Percentiles rank a stretch among this genome's conserved stretches.
Evolutionary conservation across 1,140 invertebrate genomes (phyloP).

Genomic region (Drosophila yakuba): DNA sequence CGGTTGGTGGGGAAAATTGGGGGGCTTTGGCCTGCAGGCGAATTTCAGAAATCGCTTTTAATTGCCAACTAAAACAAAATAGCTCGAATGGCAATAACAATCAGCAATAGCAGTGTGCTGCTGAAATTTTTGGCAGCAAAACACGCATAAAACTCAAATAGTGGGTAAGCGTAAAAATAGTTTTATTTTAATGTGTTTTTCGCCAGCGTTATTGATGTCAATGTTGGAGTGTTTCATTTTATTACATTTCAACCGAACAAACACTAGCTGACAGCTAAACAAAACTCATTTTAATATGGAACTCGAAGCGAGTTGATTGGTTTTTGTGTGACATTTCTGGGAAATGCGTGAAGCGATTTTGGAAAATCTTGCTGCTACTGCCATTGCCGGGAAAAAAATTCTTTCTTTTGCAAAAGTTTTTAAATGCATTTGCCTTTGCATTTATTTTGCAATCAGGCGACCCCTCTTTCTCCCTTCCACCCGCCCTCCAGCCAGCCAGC

Average conservation of each 20-base stretch:
- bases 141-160: conserved; percentile 31
- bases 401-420: conserved; percentile 40
- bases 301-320: conserved; percentile 53
- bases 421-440: conserved; percentile 70
- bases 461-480: not conserved
- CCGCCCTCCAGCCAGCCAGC: not conserved
- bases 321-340: conserved; percentile 41
- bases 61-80: conserved; percentile 78
- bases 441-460: conserved; percentile 68
- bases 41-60: conserved; percentile 80
- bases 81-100: conserved; percentile 63
- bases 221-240: conserved; percentile 65
- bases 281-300: conserved; percentile 54
- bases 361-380: conserved; percentile 22
- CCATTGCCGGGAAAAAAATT: conserved; percentile 31
- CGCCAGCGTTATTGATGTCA: conserved; percentile 59
- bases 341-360: conserved; percentile 50
- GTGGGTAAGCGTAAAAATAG: conserved; percentile 44
- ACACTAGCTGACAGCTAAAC: conserved; percentile 7
- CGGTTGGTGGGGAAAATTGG: too few relatives aligned
- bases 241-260: conserved; percentile 52
- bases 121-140: conserved; percentile 55
- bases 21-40: conserved; percentile 35
- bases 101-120: conserved; percentile 35
- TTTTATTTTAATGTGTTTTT: conserved; percentile 58